Evolutionary conservation across 2,113 vertebrate genomes (phyloP).

Genomic region (Entelurus aequoreus): DNA sequence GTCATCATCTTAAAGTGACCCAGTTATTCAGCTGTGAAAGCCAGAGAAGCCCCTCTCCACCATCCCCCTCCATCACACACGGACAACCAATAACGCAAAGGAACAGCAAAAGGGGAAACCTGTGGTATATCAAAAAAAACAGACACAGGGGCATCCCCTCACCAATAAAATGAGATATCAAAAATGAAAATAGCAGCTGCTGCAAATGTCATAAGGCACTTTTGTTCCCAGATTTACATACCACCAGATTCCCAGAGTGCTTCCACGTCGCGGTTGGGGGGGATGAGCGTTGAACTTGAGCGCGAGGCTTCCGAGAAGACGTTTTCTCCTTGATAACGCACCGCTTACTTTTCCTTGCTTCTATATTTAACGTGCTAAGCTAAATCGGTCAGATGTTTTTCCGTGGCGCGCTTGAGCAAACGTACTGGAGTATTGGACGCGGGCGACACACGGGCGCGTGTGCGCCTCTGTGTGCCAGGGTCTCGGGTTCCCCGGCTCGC

Average conservation of each 20-base stretch:
- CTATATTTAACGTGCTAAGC: constrained; percentile 56
- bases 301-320: constrained; percentile 27
- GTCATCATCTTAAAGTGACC: constrained; percentile 60
- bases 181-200: constrained; percentile 4
- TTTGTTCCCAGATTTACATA: constrained; percentile 15
- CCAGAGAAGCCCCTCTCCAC: constrained; percentile 13
- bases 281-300: background rate
- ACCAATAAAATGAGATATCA: constrained; percentile 8
- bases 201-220: constrained; percentile 5
- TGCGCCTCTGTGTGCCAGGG: constrained; percentile 12
- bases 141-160: constrained; percentile 36
- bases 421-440: constrained; percentile 19
- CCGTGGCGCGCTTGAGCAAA: constrained; percentile 37
- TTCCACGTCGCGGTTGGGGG: constrained; percentile 17
- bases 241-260: constrained; percentile 10
- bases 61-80: constrained; percentile 1
- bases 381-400: constrained; percentile 53
- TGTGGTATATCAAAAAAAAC: constrained; percentile 14
- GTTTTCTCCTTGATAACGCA: constrained; percentile 42
- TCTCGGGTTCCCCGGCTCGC: constrained; percentile 41
- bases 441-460: constrained; percentile 22
- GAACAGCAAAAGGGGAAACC: constrained; percentile 28
- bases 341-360: constrained; percentile 38
- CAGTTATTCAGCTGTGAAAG: constrained; percentile 64
- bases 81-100: constrained; percentile 10